Evolutionary conservation across 2,888 invertebrate species (phyloP), one percentile per base, ranked within the genome.

Genomic region (Hemithea aestivaria): DNA sequence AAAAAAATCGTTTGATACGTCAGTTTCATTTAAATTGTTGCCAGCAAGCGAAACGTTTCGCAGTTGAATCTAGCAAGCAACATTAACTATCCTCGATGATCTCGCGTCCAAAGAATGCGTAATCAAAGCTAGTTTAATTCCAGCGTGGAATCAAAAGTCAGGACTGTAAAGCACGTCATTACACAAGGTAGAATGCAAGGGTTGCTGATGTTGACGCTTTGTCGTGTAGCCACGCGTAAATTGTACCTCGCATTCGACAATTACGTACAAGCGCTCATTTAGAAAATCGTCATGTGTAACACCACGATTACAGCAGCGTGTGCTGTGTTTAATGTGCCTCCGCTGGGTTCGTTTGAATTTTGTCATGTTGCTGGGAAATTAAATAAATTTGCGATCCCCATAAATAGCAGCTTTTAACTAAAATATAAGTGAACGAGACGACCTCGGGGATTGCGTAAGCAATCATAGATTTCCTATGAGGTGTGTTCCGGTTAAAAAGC

Each of bases 221-320:
- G 66, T 62, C 65, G 68, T 60, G 58, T 62, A 58, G 51, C 58
- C 49, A 55, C 55, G 67, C 66, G 69, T 66, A 62, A 72, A 68
- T 66, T 65, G 64, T 62, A 56, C 59, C 48, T 45, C 51, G 57
- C 57, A 53, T 51, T 56, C 53, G 52, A 59, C 61, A 58, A 62
- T 66, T 62, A 61, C 56, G 53, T 51, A 42, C 36, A 42, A 42
- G 21, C 56, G 53, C 64, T 66, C 65, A 55, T 69, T 64, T 66
- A 58, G 59, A 57, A 67, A 63, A 63, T 62, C 52, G 55, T 58
- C 58, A 53, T 59, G 58, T 56, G 51, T 51, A 52, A 58, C 51
- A 56, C 48, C 49, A 54, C 45, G 50, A 55, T 54, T 53, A 57
- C 36, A 48, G 43, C 50, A 47, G 49, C 56, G 46, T 43, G 45